Evolutionary conservation across 1,140 invertebrate genomes (phyloP).

Genomic region (Atta texana): DNA sequence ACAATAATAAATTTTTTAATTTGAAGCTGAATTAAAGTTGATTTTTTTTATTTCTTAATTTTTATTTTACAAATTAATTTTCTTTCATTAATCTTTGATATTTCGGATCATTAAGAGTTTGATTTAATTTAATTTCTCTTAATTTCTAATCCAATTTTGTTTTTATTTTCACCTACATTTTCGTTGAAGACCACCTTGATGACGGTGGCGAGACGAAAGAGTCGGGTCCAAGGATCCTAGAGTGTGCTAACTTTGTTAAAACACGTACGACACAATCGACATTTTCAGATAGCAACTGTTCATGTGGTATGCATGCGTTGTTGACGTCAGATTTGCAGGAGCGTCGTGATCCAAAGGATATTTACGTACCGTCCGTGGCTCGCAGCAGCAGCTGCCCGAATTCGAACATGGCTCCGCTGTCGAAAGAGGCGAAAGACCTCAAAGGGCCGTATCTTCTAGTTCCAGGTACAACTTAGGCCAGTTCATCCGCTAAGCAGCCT

Average conservation of each 20-base stretch:
- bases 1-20: not conserved
- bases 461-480: constrained; percentile 89
- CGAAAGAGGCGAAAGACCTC: constrained; percentile 88
- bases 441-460: constrained; percentile 92
- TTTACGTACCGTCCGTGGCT: constrained; percentile 82
- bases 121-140: constrained; percentile 49
- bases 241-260: constrained; percentile 62
- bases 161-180: constrained; percentile 62
- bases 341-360: constrained; percentile 82
- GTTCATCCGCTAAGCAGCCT: constrained; percentile 71
- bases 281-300: constrained; percentile 85
- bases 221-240: constrained; percentile 22
- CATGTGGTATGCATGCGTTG: constrained; percentile 86
- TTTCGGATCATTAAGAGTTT: not conserved
- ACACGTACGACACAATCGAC: constrained; percentile 78
- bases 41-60: constrained; percentile 20
- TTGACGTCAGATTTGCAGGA: constrained; percentile 89
- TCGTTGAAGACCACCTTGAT: constrained; percentile 68
- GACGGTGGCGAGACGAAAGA: constrained; percentile 62
- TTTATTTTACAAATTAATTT: not conserved
- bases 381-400: constrained; percentile 86
- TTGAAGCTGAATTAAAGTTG: not conserved
- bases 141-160: constrained; percentile 49
- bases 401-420: constrained; percentile 88
- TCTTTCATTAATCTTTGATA: not conserved